Base-by-base conservation (phyloP, 2,888 invertebrate species). In the Drepana falcataria region DNA sequence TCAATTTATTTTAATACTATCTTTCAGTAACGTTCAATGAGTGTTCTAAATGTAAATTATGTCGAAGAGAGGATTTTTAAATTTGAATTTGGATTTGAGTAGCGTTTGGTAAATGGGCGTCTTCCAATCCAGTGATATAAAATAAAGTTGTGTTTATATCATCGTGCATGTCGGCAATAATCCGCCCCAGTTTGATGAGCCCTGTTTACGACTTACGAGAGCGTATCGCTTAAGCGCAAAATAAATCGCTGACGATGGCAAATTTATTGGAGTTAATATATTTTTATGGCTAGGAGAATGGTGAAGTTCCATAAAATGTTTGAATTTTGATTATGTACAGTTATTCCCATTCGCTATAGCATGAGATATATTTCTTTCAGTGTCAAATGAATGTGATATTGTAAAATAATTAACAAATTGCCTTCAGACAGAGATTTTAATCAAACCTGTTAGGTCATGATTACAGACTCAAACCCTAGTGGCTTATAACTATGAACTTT, bases 261-360 rank as follows among this genome's bases (percentile, higher is more conserved):
- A 85, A 85, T 85, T 86, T 85, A 85, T 86, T 77, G 75, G 76
- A 82, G 79, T 83, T 83, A 83, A 83, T 85, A 83, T 84, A 85
- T 84, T 85, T 86, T 85, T 84, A 86, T 81, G 77, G 73, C 68
- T 63, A 68, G 71, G 75, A 71, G 71, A 64, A 70, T 60, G 73
- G 71, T 70, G 68, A 66, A 70, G 75, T 69, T 72, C 71, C 73
- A 71, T 71, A 69, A 69, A 77, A 76, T 74, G 72, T 72, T 75
- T 64, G 71, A 72, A 75, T 78, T 44, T 75, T 74, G 70, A 79
- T 79, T 76, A 74, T 68, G 66, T 34, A 33, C 34, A 9, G 37
- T 9, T 48, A 7, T 3, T 44, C 3, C 9, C 9, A 44, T 44
- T 44, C 9, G 44, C 44, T 40, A 7, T 7, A 7, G 40, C 6